A percentile compares a stretch with the other conserved stretches of the same genome.
Conservation (phyloP, 64 coral and sea anemone species). For the Pocillopora damicornis region DNA sequence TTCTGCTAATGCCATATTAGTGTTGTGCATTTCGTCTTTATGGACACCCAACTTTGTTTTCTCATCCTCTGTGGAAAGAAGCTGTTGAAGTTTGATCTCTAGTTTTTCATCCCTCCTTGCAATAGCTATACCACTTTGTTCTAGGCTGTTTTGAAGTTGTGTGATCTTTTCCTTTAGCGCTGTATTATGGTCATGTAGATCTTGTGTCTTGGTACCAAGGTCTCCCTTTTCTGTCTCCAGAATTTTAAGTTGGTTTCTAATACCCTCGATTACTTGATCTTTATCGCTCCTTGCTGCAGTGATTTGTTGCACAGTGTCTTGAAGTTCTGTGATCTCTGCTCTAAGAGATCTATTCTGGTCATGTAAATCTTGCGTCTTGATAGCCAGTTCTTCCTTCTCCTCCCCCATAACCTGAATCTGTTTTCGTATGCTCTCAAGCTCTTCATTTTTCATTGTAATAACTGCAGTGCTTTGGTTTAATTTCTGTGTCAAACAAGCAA, state of each 20-base stretch:
- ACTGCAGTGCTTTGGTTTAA: neutral
- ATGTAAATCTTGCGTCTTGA: neutral
- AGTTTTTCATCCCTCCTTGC: constrained; percentile 25
- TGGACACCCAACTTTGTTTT: neutral
- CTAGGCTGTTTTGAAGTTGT: neutral
- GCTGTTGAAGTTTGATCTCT: neutral
- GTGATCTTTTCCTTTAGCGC: neutral
- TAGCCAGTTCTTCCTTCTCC: neutral
- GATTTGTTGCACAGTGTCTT: neutral
- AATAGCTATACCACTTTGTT: constrained; percentile 5
- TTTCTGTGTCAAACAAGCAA: constrained; percentile 9
- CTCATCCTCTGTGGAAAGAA: constrained; percentile 2
- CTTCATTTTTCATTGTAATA: constrained; percentile 12
- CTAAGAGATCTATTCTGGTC: neutral
- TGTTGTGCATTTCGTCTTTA: neutral
- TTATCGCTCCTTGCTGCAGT: neutral
- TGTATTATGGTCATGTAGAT: neutral
- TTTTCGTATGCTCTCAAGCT: constrained; percentile 16
- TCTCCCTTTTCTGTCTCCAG: neutral
- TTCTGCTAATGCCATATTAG: neutral
- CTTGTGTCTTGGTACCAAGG: neutral
- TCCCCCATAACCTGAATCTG: neutral
- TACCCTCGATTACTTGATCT: constrained; percentile 6
- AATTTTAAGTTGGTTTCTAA: neutral
- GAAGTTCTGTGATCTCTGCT: neutral